A percentile compares a stretch with the other conserved stretches of the same genome.
phyloP scores from a whole-genome alignment of 2,113 vertebrate genomes.

The Hiodon alosoides region DNA sequence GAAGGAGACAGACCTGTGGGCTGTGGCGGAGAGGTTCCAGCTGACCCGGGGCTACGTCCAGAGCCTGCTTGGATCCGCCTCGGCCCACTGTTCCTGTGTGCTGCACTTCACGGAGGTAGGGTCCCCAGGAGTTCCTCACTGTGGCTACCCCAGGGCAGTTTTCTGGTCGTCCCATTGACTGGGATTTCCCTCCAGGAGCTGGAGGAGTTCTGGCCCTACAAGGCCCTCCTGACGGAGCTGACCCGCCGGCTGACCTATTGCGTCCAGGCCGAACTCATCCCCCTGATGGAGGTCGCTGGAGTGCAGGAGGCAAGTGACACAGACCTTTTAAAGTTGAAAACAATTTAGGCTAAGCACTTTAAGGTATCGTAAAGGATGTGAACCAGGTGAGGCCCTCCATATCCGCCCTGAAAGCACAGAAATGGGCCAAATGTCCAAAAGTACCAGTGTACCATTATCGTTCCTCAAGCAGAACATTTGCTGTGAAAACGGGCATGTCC shows the following conservation, averaged over 20 bases:
- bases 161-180: not conserved
- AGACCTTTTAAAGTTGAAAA: not conserved
- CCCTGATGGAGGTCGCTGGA: constrained; percentile 92
- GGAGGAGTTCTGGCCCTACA: constrained; percentile 90
- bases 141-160: not conserved
- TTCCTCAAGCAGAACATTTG: too few relatives aligned
- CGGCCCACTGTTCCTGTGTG: constrained; percentile 82
- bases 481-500: too few relatives aligned
- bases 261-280: constrained; percentile 81
- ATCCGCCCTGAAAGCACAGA: too few relatives aligned
- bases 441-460: too few relatives aligned
- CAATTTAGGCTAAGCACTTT: too few relatives aligned
- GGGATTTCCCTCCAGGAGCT: constrained; percentile 70
- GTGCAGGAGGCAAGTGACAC: constrained; percentile 77
- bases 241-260: constrained; percentile 84
- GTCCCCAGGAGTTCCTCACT: not conserved
- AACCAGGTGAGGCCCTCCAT: too few relatives aligned
- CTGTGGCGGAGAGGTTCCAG: constrained; percentile 76
- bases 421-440: too few relatives aligned
- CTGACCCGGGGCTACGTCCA: constrained; percentile 83
- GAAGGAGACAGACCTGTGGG: constrained; percentile 84
- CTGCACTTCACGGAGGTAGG: constrained; percentile 89
- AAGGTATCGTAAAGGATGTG: too few relatives aligned
- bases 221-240: constrained; percentile 76
- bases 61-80: constrained; percentile 75